Base-by-base conservation (phyloP, 2,888 invertebrate species). In the Pyrgus malvae region DNA sequence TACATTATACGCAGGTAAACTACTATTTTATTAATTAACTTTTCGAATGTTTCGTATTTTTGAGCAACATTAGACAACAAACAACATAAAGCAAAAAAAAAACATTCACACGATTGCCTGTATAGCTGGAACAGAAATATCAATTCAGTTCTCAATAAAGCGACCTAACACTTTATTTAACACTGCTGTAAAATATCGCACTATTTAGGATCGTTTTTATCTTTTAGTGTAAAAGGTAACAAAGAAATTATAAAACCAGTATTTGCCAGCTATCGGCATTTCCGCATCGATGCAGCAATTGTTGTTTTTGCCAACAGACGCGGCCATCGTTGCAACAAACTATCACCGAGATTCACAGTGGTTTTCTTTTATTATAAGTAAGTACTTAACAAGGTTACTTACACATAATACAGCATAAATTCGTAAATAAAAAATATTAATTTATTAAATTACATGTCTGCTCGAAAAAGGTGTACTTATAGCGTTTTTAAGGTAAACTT, bases 321-420 rank as follows among this genome's bases (percentile, higher is more conserved):
- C 68, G 70, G 70, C 68, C n/a, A n/a, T n/a, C n/a, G n/a, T n/a
- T 70, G 71, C 63, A 65, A 67, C 67, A 60, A 68, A 66, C 61
- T 71, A 74, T 51, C 59, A 56, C 64, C 62, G 67, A 61, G 68
- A 69, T 76, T 70, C 71, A 76, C 73, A 74, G 69, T 68, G 64
- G 63, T 59, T 68, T 60, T 66, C 64, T 66, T 23, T 31, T 35
- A n/a, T n/a, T n/a, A n/a, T n/a, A n/a, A n/a, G n/a, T n/a, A n/a
- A n/a, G n/a, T n/a, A n/a, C n/a, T n/a, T n/a, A n/a, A n/a, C n/a
- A n/a, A n/a, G n/a, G n/a, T n/a, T n/a, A n/a, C n/a, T n/a, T n/a
- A n/a, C n/a, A n/a, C n/a, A n/a, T n/a, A n/a, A n/a, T n/a, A n/a
- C n/a, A n/a, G n/a, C n/a, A n/a, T n/a, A n/a, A n/a, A n/a, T n/a